Evolutionary conservation across 2,113 vertebrate species (phyloP).

Genomic region (Crotalus helleri): DNA sequence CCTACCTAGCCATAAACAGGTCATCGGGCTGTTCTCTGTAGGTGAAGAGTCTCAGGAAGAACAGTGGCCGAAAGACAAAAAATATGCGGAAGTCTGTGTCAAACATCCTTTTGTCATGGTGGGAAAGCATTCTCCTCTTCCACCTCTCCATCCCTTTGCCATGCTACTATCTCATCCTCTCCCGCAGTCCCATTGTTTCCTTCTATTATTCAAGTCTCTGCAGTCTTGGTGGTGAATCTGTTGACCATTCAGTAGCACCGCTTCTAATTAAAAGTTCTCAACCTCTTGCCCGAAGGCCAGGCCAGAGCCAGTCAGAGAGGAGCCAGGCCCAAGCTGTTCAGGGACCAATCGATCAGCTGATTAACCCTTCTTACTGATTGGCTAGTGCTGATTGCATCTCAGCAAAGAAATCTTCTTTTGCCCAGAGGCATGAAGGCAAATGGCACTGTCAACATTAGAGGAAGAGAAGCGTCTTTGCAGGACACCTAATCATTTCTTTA

Average conservation of each 20-base stretch:
- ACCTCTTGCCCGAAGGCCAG: slow-evolving; percentile 84
- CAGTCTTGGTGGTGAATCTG: slow-evolving; percentile 80
- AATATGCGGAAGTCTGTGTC: slow-evolving; percentile 9
- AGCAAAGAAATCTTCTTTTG: slow-evolving; percentile 79
- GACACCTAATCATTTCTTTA: background rate
- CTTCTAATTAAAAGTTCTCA: slow-evolving; percentile 92
- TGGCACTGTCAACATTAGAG: slow-evolving; percentile 67
- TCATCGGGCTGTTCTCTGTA: slow-evolving; percentile 25
- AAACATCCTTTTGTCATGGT: slow-evolving; percentile 16
- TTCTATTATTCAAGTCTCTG: slow-evolving; percentile 83
- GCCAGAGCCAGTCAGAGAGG: slow-evolving; percentile 75
- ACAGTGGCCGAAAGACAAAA: background rate
- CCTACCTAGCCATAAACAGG: slow-evolving; percentile 1
- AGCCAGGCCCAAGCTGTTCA: slow-evolving; percentile 67
- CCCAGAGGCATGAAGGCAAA: slow-evolving; percentile 66
- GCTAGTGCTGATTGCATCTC: slow-evolving; percentile 83
- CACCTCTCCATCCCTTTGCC: slow-evolving; percentile 59
- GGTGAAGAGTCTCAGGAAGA: background rate
- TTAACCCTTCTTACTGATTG: slow-evolving; percentile 89
- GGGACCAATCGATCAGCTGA: slow-evolving; percentile 83
- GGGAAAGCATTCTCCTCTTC: slow-evolving; percentile 73
- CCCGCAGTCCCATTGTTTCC: slow-evolving; percentile 75
- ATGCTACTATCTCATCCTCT: slow-evolving; percentile 57
- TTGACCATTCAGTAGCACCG: slow-evolving; percentile 84
- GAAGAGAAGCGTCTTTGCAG: background rate